These are phyloP conservation scores for Cerceris rybyensis DNA, from an alignment of 2,888 invertebrate genomes.

Conservation along the genomic window DNA sequence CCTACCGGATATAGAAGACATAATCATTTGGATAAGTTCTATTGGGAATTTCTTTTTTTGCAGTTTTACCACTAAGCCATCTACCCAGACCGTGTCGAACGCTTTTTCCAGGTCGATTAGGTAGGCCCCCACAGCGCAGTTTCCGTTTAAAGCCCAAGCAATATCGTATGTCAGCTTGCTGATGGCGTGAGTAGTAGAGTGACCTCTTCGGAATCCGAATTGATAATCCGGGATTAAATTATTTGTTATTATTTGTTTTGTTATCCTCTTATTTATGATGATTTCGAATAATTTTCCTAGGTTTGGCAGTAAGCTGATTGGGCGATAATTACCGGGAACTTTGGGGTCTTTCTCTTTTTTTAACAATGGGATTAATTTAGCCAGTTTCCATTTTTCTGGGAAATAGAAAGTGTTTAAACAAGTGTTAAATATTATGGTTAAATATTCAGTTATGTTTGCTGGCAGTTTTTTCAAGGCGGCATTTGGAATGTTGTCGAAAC, in stretches of 20 bases:
- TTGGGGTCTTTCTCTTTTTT: neutral
- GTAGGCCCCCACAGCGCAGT: no score
- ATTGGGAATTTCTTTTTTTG: no score
- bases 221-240: neutral
- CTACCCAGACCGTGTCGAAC: no score
- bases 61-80: no score
- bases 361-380: neutral
- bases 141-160: no score
- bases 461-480: neutral
- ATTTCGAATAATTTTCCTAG: slow-evolving; percentile 6
- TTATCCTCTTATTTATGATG: neutral
- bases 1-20: slow-evolving; percentile 31
- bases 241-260: no score
- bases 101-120: no score
- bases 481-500: neutral
- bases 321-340: neutral
- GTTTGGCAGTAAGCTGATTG: slow-evolving; percentile 1
- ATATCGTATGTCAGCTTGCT: no score
- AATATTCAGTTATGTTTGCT: neutral
- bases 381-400: neutral
- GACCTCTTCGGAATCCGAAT: neutral
- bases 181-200: no score
- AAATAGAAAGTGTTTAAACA: neutral
- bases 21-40: neutral
- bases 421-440: neutral